Conservation (phyloP, 2,888 invertebrate species). For the Tipula unca region DNA sequence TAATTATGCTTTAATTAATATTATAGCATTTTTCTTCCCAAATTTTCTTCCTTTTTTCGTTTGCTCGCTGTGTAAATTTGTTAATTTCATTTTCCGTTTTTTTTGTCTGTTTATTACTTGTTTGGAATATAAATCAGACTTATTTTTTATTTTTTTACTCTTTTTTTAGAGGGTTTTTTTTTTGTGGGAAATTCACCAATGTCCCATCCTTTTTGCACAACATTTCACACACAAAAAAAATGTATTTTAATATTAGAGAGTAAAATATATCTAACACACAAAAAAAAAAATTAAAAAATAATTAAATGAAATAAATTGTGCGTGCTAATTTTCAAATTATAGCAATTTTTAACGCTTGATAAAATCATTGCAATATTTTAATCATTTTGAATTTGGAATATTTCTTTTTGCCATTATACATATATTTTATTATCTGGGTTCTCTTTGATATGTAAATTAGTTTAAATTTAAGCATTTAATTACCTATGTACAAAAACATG, state of each 20-base stretch:
- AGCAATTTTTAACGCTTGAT: not conserved
- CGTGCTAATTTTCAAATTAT: not conserved
- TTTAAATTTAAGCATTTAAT: not conserved
- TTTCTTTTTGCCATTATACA: not conserved
- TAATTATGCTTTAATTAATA: not conserved
- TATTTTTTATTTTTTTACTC: not conserved
- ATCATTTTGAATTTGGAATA: not conserved
- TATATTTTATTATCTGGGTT: not conserved
- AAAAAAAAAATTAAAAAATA: not conserved
- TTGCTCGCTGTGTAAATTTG: not conserved
- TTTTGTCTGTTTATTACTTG: not conserved
- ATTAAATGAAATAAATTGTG: not conserved
- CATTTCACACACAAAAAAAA: not conserved
- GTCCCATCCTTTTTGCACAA: not conserved
- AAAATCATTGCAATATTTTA: not conserved
- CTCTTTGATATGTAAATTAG: not conserved
- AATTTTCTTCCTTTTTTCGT: not conserved
- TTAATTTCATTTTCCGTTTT: not conserved
- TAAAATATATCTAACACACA: not conserved
- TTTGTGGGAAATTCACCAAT: not conserved
- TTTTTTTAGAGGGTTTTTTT: not conserved
- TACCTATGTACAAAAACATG: not conserved
- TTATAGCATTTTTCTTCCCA: not conserved
- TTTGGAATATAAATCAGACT: not conserved
- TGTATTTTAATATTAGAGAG: not conserved